phyloP scores from a whole-genome alignment of 1,140 invertebrate genomes.

The Drosophila setifemur region DNA sequence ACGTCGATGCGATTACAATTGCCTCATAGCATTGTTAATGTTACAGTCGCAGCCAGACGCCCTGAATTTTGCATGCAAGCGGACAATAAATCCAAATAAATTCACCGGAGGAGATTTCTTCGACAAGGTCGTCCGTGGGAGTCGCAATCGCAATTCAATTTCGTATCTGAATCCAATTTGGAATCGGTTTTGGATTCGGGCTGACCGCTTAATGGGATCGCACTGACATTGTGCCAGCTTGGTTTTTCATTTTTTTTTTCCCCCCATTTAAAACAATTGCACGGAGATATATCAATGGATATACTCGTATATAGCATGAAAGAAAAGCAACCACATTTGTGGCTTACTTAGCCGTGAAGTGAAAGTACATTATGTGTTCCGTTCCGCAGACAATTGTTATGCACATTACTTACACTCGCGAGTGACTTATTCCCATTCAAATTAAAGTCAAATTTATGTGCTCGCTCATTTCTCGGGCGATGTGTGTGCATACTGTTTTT shows the following conservation, averaged over 20 bases:
- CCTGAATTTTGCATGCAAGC: constrained; percentile 49
- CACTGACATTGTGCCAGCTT: constrained; percentile 4
- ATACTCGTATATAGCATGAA: not conserved
- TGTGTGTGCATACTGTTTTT: constrained; percentile 72
- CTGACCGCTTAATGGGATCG: constrained; percentile 66
- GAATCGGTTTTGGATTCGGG: not conserved
- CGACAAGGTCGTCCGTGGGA: constrained; percentile 52
- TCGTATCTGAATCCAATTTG: not conserved
- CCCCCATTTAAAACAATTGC: constrained; percentile 15
- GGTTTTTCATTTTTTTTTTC: not conserved
- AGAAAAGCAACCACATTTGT: constrained; percentile 31
- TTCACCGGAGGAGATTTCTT: constrained; percentile 3
- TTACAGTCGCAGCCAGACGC: constrained; percentile 36
- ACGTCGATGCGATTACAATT: constrained; percentile 48
- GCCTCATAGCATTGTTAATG: constrained; percentile 32
- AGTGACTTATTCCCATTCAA: constrained; percentile 67
- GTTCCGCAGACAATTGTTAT: constrained; percentile 68
- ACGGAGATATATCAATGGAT: constrained; percentile 8
- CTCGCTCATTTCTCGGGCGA: constrained; percentile 23
- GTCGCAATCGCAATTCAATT: not conserved
- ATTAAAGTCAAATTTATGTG: constrained; percentile 67
- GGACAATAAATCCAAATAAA: not conserved
- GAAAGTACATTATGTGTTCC: constrained; percentile 73
- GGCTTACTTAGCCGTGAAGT: constrained; percentile 69
- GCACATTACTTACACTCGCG: constrained; percentile 39